Evolutionary conservation across 2,888 invertebrate genomes (phyloP).

Genomic region (Lordiphosa andalusiaca): DNA sequence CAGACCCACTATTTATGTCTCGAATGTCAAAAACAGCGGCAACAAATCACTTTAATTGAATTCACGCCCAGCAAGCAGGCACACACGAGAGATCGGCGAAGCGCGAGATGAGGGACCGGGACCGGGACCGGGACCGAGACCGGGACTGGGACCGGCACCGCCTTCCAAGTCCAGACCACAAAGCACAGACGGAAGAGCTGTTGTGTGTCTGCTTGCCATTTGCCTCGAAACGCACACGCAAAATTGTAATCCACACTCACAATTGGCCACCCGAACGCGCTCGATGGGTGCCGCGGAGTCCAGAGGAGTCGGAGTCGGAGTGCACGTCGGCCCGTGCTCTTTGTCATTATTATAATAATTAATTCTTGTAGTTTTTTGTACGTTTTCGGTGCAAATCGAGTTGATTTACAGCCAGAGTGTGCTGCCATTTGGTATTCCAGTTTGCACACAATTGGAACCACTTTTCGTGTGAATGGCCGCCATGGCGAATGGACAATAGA

Average conservation of each 20-base stretch:
- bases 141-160: slow-evolving; percentile 13
- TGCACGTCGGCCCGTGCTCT: slow-evolving; percentile 13
- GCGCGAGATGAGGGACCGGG: slow-evolving; percentile 16
- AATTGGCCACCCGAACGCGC: slow-evolving; percentile 40
- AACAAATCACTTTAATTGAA: slow-evolving; percentile 72
- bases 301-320: background rate
- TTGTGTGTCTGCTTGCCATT: slow-evolving; percentile 20
- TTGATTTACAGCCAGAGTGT: slow-evolving; percentile 54
- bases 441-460: slow-evolving; percentile 54
- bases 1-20: slow-evolving; percentile 58
- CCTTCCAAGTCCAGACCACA: slow-evolving; percentile 15
- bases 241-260: slow-evolving; percentile 57
- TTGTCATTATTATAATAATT: slow-evolving; percentile 50
- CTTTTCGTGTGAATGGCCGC: slow-evolving; percentile 21
- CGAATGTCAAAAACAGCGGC: slow-evolving; percentile 62
- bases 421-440: slow-evolving; percentile 16
- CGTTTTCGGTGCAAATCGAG: slow-evolving; percentile 21
- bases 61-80: slow-evolving; percentile 53
- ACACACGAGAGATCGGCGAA: slow-evolving; percentile 33
- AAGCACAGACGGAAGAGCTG: slow-evolving; percentile 28
- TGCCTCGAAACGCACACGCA: slow-evolving; percentile 52
- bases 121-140: slow-evolving; percentile 7
- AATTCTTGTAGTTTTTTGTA: slow-evolving; percentile 41
- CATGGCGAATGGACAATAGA: slow-evolving; percentile 44
- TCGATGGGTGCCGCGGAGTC: slow-evolving; percentile 15